A percentile compares a stretch with the other conserved stretches of the same genome.
Evolutionary conservation across 2,113 vertebrate species (phyloP).

Genomic region (Felis chaus): DNA sequence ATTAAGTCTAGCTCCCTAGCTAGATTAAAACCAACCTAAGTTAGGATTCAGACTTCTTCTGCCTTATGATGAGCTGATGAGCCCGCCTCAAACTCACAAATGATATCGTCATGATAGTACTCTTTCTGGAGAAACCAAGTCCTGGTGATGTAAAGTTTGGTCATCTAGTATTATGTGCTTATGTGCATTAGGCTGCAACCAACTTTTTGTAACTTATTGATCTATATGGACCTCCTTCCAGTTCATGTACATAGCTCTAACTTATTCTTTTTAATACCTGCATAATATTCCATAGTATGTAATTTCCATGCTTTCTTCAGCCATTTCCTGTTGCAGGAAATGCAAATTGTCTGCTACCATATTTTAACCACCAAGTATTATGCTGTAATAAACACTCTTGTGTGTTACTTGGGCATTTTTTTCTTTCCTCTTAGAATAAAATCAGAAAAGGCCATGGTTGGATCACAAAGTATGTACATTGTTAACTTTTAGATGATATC

Average conservation of each 20-base stretch:
- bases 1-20: background rate
- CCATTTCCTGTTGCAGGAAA: background rate
- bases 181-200: background rate
- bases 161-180: background rate
- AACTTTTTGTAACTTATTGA: background rate
- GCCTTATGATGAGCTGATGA: background rate
- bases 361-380: background rate
- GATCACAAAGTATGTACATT: background rate
- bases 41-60: background rate
- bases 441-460: background rate
- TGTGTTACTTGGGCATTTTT: background rate
- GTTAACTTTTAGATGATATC: background rate
- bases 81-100: background rate
- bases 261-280: background rate
- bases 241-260: background rate
- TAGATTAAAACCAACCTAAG: background rate
- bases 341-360: background rate
- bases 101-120: background rate
- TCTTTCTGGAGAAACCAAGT: background rate
- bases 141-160: conserved; percentile 3
- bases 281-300: background rate
- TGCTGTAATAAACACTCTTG: background rate
- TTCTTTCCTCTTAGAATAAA: background rate
- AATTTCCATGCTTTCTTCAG: background rate
- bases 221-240: background rate